Conservation (phyloP, 2,797 vertebrate species). For the Acanthornis magna region DNA sequence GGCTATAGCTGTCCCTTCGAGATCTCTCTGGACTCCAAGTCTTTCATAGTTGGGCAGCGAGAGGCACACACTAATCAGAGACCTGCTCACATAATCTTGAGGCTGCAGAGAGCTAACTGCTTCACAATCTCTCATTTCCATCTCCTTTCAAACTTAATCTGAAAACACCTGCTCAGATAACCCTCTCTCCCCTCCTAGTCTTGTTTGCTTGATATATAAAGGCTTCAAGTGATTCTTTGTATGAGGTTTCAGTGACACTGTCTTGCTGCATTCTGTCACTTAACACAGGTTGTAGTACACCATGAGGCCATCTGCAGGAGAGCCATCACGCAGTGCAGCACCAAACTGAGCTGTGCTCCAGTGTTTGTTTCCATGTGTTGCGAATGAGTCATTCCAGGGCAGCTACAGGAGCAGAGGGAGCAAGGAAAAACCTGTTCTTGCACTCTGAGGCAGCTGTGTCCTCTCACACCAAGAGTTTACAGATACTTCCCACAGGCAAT, state of each 20-base stretch:
- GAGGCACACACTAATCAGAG: background rate
- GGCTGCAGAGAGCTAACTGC: background rate
- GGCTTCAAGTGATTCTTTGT: constrained; percentile 10
- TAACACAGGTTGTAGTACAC: background rate
- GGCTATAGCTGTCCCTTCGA: background rate
- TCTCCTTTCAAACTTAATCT: constrained; percentile 32
- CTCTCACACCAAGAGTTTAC: background rate
- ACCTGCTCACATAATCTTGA: background rate
- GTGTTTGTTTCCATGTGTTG: constrained; percentile 33
- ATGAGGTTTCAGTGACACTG: background rate
- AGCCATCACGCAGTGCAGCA: background rate
- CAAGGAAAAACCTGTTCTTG: background rate
- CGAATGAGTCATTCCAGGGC: constrained; percentile 26
- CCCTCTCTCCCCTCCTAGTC: background rate
- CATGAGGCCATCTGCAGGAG: background rate
- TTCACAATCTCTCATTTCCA: constrained; percentile 3
- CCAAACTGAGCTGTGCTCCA: background rate
- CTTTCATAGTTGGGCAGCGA: background rate
- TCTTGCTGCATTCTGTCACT: constrained; percentile 3
- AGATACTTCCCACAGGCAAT: background rate
- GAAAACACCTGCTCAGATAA: constrained; percentile 32
- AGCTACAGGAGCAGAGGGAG: background rate
- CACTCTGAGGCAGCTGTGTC: background rate
- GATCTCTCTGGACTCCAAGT: background rate
- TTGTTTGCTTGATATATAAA: constrained; percentile 10